These are phyloP conservation scores for Yoshiicerus persimilis DNA, from an alignment of 1,140 invertebrate species.

Conservation along the genomic window DNA sequence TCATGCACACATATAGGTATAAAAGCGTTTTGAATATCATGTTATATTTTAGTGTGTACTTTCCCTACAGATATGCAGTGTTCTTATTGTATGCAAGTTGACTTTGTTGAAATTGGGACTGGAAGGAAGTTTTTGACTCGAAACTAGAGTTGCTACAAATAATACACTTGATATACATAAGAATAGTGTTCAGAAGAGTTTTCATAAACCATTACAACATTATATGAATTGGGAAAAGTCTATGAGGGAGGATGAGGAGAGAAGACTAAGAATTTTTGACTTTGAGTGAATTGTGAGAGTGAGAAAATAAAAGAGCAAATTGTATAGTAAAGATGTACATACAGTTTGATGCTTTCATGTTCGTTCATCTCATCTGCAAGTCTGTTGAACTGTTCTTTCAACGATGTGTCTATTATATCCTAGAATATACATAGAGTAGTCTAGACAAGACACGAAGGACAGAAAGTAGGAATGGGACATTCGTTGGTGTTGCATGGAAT, in stretches of 20 bases:
- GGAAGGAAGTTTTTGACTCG: neutral
- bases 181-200: neutral
- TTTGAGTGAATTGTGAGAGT: neutral
- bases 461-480: neutral
- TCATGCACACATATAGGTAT: neutral
- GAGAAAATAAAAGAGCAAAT: neutral
- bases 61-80: neutral
- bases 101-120: too few relatives aligned
- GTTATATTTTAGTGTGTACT: neutral
- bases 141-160: neutral
- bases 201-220: neutral
- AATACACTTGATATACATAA: too few relatives aligned
- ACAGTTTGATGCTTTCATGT: neutral
- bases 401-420: neutral
- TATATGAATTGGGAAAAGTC: neutral
- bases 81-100: neutral
- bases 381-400: neutral
- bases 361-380: neutral
- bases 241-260: neutral
- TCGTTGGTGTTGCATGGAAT: too few relatives aligned
- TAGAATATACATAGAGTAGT: too few relatives aligned
- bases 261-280: neutral
- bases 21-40: neutral
- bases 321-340: neutral
- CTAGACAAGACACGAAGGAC: too few relatives aligned